A percentile compares a stretch with the other conserved stretches of the same genome.
Evolutionary conservation across 2,797 vertebrate species (phyloP).

Genomic region (Potorous gilbertii): DNA sequence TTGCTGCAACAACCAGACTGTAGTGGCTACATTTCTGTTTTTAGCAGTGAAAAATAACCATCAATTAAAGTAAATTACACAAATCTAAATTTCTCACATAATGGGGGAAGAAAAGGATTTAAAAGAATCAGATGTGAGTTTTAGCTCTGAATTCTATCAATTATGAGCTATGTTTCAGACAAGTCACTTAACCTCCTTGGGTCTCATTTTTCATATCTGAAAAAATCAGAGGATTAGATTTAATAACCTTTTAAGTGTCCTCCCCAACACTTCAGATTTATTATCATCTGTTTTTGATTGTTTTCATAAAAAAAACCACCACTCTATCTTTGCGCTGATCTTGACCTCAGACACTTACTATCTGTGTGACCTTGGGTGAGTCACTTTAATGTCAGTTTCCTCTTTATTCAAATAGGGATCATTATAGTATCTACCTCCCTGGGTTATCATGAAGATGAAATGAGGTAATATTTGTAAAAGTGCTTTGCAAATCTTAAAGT

Average conservation of each 20-base stretch:
- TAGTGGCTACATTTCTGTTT: constrained; percentile 87
- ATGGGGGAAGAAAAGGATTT: neutral
- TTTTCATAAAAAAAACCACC: neutral
- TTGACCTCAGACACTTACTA: no score
- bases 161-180: neutral
- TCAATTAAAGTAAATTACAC: neutral
- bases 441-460: no score
- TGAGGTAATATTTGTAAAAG: no score
- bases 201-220: neutral
- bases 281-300: neutral
- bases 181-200: neutral
- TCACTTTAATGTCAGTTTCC: no score
- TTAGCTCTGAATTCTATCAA: neutral
- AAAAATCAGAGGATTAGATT: neutral
- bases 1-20: constrained; percentile 87
- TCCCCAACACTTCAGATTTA: neutral
- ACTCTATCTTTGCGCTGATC: neutral
- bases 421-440: no score
- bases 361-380: no score
- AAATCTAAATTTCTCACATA: neutral
- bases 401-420: no score
- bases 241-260: neutral
- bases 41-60: constrained; percentile 39
- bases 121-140: neutral
- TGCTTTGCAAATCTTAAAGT: no score